Percentiles rank a stretch among this genome's conserved stretches.
These are phyloP conservation scores for Pachyramphus minor DNA, from an alignment of 2,113 vertebrate species.

Conservation along the genomic window DNA sequence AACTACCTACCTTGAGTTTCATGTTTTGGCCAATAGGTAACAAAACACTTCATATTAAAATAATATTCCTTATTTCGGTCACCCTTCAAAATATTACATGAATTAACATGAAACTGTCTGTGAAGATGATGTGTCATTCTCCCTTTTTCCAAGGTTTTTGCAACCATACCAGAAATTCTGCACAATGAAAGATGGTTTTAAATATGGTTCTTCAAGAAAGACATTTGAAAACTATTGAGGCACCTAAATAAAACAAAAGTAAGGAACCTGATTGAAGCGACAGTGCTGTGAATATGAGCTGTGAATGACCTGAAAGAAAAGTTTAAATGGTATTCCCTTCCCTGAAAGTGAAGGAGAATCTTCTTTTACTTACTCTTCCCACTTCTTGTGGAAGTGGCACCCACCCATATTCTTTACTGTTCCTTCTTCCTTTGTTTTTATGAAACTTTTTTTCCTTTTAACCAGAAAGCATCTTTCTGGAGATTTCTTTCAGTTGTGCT, in stretches of 20 bases:
- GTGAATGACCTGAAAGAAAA: not conserved
- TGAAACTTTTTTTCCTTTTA: not conserved
- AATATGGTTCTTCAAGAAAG: not conserved
- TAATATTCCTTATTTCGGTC: not conserved
- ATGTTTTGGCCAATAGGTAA: not conserved
- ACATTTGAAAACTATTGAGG: not conserved
- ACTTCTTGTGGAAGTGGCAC: not conserved
- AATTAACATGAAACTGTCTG: not conserved
- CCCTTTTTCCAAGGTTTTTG: not conserved
- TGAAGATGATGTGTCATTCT: not conserved
- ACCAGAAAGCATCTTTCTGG: not conserved
- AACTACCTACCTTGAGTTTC: not conserved
- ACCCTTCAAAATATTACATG: not conserved
- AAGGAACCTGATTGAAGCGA: not conserved
- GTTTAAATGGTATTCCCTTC: not conserved
- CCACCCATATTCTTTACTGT: not conserved
- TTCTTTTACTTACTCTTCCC: not conserved
- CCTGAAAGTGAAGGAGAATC: not conserved
- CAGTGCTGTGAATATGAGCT: not conserved
- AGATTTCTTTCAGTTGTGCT: not conserved
- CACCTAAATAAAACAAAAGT: not conserved
- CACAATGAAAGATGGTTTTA: not conserved
- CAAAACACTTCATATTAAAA: not conserved
- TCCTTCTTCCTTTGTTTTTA: not conserved
- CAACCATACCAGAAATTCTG: not conserved